Conservation (phyloP, 64 coral and sea anemone species). For the Stylophora pistillata region DNA sequence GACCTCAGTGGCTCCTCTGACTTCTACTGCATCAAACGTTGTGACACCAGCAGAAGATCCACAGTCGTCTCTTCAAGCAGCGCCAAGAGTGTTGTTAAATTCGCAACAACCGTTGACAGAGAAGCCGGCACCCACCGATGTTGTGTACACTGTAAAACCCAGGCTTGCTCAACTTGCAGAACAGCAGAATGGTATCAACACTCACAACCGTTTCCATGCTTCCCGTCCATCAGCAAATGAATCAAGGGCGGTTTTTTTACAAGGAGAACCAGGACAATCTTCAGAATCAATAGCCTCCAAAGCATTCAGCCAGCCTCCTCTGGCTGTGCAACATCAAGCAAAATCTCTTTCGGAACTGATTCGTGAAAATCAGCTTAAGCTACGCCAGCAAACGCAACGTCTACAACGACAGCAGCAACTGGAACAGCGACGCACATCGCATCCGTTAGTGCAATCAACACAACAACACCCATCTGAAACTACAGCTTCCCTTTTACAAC, state of each 20-base stretch:
- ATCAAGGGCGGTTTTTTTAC: no score
- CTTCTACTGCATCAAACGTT: background rate
- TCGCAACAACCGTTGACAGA: background rate
- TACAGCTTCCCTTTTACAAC: constrained; percentile 37
- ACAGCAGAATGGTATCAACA: background rate
- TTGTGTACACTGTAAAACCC: constrained; percentile 9
- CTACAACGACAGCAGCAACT: background rate
- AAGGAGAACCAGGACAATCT: background rate
- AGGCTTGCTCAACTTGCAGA: background rate
- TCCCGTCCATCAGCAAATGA: background rate
- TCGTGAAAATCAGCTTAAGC: background rate
- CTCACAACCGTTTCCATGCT: background rate
- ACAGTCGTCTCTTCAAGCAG: background rate
- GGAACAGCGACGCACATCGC: background rate
- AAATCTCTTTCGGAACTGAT: background rate
- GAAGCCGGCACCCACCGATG: background rate
- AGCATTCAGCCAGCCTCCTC: background rate
- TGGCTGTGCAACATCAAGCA: background rate
- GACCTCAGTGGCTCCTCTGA: background rate
- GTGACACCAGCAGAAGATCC: background rate
- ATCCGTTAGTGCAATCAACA: background rate
- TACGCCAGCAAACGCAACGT: background rate
- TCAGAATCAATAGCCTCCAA: background rate
- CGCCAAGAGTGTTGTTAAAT: background rate
- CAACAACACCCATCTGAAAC: background rate